These are phyloP conservation scores for Phyllostomus discolor DNA, from an alignment of 2,113 vertebrate species.

Conservation along the genomic window DNA sequence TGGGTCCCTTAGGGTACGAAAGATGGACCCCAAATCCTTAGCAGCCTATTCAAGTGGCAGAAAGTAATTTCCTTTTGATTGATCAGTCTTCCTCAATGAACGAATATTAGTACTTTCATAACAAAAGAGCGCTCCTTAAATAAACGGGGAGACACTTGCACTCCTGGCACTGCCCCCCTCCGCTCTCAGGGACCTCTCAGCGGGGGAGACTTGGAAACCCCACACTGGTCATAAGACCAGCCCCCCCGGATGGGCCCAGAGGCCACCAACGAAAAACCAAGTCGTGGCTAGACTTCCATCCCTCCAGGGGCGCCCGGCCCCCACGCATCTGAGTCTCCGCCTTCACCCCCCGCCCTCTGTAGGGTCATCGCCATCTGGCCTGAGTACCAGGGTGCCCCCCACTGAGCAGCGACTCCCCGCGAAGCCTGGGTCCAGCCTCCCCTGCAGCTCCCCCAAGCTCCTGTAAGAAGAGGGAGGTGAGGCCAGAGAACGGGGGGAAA, in stretches of 20 bases:
- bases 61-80: background rate
- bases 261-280: background rate
- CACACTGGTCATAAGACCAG: background rate
- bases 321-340: background rate
- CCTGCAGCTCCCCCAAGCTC: background rate
- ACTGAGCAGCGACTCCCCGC: fast-evolving
- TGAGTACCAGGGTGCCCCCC: background rate
- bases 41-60: fast-evolving
- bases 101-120: background rate
- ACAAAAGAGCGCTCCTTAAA: background rate
- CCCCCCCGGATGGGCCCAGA: fast-evolving
- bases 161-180: too few relatives aligned
- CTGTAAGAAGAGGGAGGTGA: background rate
- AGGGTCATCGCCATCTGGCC: background rate
- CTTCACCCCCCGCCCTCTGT: background rate
- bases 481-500: fast-evolving
- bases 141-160: background rate
- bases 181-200: too few relatives aligned
- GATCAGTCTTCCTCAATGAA: background rate
- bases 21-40: background rate
- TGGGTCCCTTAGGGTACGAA: background rate
- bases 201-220: background rate
- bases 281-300: background rate
- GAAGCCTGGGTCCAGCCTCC: background rate
- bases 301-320: fast-evolving